phyloP scores from a whole-genome alignment of 2,797 vertebrate species.

The Oophaga sylvatica region DNA sequence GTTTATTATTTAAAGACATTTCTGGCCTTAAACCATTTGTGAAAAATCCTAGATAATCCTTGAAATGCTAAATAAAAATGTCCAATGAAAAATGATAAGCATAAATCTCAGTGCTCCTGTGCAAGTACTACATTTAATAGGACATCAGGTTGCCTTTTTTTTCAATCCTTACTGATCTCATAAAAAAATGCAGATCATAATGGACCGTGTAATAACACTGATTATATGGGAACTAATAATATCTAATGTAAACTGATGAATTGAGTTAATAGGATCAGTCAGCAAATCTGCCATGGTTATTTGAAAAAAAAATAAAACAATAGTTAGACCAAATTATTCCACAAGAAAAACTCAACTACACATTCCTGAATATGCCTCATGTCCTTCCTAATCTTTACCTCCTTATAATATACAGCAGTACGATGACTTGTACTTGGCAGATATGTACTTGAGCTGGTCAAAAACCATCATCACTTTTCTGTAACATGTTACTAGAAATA shows the following conservation, averaged over 20 bases:
- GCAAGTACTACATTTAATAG: neutral
- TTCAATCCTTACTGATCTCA: neutral
- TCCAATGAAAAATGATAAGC: neutral
- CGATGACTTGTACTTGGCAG: constrained; percentile 11
- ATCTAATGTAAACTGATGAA: neutral
- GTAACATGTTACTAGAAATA: constrained; percentile 15
- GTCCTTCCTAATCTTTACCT: neutral
- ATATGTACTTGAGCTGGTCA: constrained; percentile 20
- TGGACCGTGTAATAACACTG: neutral
- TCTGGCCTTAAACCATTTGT: no score
- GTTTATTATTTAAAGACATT: no score
- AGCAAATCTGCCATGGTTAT: neutral
- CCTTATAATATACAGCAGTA: neutral
- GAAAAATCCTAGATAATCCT: no score
- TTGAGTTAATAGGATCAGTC: neutral
- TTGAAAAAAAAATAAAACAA: neutral
- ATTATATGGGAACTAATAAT: neutral
- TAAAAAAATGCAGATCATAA: neutral
- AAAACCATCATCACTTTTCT: constrained; percentile 1
- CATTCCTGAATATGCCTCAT: neutral
- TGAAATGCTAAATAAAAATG: neutral
- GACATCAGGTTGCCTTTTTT: neutral
- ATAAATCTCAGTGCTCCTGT: neutral
- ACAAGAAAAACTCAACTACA: neutral
- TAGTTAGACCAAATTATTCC: neutral